phyloP scores from a whole-genome alignment of 2,888 invertebrate species.

The Fissipunctia ypsillon region DNA sequence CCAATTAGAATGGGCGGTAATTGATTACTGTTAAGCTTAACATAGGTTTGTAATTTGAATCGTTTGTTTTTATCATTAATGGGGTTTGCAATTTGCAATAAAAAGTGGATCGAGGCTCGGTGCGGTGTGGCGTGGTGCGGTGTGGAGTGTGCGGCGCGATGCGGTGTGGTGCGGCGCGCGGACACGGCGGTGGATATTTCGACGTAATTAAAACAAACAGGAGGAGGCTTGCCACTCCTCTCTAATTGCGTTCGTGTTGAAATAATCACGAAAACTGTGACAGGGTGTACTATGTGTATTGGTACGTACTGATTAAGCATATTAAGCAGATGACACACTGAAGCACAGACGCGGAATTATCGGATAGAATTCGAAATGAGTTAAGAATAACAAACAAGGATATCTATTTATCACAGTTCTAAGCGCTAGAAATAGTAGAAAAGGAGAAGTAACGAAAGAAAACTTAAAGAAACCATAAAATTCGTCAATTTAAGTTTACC shows the following conservation, averaged over 20 bases:
- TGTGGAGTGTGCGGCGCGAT: slow-evolving; percentile 23
- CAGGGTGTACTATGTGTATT: slow-evolving; percentile 73
- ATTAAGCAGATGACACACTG: slow-evolving; percentile 60
- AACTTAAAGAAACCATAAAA: slow-evolving; percentile 22
- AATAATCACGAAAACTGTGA: slow-evolving; percentile 87
- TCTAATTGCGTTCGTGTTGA: slow-evolving; percentile 89
- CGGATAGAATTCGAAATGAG: slow-evolving; percentile 19
- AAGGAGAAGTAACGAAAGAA: neutral
- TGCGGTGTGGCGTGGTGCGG: slow-evolving; percentile 2
- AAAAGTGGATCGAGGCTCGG: slow-evolving; percentile 77
- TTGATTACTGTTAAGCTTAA: slow-evolving; percentile 52
- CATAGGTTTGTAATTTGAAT: slow-evolving; percentile 71
- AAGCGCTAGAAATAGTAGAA: neutral
- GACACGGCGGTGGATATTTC: slow-evolving; percentile 82
- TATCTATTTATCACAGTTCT: neutral
- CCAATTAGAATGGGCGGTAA: slow-evolving; percentile 65
- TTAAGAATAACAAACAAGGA: slow-evolving; percentile 16
- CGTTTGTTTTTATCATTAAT: slow-evolving; percentile 83
- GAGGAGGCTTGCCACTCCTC: slow-evolving; percentile 87
- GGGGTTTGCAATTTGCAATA: slow-evolving; percentile 86
- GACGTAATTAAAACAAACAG: slow-evolving; percentile 90
- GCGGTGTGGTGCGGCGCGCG: slow-evolving; percentile 67
- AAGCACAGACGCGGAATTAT: slow-evolving; percentile 37
- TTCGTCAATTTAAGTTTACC: slow-evolving; percentile 45
- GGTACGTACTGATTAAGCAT: slow-evolving; percentile 66